Conservation (phyloP, 2,888 invertebrate species). For the Drosophila eohydei region DNA sequence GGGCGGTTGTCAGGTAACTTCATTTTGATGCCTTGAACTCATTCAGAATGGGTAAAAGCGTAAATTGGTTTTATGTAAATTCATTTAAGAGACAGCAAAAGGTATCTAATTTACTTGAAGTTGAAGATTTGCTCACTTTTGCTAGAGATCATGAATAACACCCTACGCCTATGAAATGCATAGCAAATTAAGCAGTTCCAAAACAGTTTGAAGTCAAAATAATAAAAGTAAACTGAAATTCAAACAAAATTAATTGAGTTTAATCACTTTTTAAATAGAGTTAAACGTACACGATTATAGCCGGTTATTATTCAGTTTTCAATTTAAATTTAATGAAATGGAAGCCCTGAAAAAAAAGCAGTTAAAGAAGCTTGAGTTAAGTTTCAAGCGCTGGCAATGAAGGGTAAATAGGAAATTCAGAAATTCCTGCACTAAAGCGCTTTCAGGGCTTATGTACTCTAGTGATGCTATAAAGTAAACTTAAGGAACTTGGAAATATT, state of each 20-base stretch:
- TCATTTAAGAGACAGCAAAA: not conserved
- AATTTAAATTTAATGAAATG: constrained; percentile 1
- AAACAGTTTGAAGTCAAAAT: no score
- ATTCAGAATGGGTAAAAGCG: not conserved
- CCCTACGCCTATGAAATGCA: no score
- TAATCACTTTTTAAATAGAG: not conserved
- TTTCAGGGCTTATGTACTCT: constrained; percentile 8
- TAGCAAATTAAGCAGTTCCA: no score
- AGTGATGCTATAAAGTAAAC: constrained; percentile 11
- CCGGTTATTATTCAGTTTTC: not conserved
- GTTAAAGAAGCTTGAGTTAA: constrained; percentile 2
- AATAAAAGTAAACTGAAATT: not conserved
- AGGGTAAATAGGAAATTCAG: not conserved
- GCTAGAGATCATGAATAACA: not conserved
- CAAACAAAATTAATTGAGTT: not conserved
- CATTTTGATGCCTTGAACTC: not conserved
- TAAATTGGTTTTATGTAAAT: not conserved
- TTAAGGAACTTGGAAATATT: constrained; percentile 11
- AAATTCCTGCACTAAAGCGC: constrained; percentile 5
- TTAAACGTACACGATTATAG: not conserved
- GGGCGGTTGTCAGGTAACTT: constrained; percentile 8
- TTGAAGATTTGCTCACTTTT: not conserved
- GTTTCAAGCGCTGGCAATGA: not conserved
- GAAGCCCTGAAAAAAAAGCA: not conserved
- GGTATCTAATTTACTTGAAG: not conserved